A percentile compares a stretch with the other conserved stretches of the same genome.
These are phyloP conservation scores for Xestia xanthographa DNA, from an alignment of 2,888 invertebrate genomes.

Conservation along the genomic window DNA sequence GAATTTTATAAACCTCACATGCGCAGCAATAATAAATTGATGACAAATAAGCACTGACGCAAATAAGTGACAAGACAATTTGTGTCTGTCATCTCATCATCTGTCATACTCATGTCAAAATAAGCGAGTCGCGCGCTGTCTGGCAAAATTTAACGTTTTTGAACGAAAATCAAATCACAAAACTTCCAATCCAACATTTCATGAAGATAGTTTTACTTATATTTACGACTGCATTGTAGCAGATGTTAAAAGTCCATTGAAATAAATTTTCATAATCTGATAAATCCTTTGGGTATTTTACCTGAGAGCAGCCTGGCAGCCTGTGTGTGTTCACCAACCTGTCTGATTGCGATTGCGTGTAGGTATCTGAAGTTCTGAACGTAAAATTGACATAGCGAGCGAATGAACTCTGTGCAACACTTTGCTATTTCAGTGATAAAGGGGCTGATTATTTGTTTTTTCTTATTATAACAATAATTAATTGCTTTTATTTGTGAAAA, in stretches of 20 bases:
- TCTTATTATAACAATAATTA: constrained; percentile 8
- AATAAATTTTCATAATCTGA: neutral
- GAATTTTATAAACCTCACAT: constrained; percentile 19
- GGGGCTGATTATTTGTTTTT: constrained; percentile 52
- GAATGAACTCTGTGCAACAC: constrained; percentile 58
- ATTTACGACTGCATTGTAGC: too few relatives aligned
- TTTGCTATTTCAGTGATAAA: constrained; percentile 66
- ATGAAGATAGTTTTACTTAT: neutral
- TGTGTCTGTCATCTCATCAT: neutral
- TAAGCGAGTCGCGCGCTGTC: neutral
- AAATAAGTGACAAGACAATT: too few relatives aligned
- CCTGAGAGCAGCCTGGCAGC: too few relatives aligned
- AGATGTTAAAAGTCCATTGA: neutral
- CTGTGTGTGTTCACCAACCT: neutral
- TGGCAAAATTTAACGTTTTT: constrained; percentile 1
- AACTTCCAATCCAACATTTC: neutral
- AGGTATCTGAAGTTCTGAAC: constrained; percentile 35
- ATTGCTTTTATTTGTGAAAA: constrained; percentile 51
- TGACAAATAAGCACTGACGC: too few relatives aligned
- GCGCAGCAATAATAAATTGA: neutral
- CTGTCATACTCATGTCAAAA: too few relatives aligned
- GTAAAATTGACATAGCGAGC: constrained; percentile 52
- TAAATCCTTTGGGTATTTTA: neutral
- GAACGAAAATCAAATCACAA: constrained; percentile 10
- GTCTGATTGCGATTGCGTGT: neutral